These are phyloP conservation scores for Coregonus clupeaformis DNA, from an alignment of 2,113 vertebrate genomes.

Conservation along the genomic window DNA sequence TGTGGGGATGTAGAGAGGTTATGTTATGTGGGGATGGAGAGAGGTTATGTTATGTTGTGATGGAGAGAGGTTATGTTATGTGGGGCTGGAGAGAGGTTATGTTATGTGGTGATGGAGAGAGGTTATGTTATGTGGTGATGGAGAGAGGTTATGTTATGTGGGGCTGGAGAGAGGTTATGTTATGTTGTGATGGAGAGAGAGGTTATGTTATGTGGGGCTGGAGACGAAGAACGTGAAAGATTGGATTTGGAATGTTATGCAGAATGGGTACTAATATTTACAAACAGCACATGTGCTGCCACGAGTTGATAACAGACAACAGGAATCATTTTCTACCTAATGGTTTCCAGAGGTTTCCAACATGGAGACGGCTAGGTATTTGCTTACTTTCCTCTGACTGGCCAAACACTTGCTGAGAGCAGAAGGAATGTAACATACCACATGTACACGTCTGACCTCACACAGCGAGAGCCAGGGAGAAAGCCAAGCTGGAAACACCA, in stretches of 20 bases:
- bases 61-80: no score
- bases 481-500: not conserved
- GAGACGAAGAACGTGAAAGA: no score
- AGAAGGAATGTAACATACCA: constrained; percentile 32
- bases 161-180: no score
- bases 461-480: not conserved
- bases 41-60: no score
- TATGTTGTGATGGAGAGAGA: no score
- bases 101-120: no score
- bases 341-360: not conserved
- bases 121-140: no score
- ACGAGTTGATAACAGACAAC: not conserved
- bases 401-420: constrained; percentile 21
- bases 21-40: no score
- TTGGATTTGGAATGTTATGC: not conserved
- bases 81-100: no score
- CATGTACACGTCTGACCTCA: constrained; percentile 2
- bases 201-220: no score
- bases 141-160: no score
- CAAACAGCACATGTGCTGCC: not conserved
- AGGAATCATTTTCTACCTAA: not conserved
- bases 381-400: constrained; percentile 9
- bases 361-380: not conserved
- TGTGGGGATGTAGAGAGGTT: no score
- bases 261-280: not conserved